phyloP scores from a whole-genome alignment of 2,888 invertebrate species.

The Andrena camellia region DNA sequence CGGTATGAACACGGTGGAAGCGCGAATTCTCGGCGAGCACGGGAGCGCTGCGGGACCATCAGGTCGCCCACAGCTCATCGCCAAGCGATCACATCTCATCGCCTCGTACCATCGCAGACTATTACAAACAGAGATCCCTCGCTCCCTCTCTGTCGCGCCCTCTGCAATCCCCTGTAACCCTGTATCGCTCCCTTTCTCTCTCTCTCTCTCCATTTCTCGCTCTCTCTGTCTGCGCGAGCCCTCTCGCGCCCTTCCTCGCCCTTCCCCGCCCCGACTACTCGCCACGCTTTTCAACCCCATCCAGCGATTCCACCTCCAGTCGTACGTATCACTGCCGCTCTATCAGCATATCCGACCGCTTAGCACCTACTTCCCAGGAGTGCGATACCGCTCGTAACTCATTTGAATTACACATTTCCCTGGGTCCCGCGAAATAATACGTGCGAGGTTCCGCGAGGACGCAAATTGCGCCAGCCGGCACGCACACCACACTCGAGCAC shows the following conservation, averaged over 20 bases:
- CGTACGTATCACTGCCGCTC: constrained; percentile 79
- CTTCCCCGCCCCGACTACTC: constrained; percentile 23
- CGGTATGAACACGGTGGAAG: constrained; percentile 68
- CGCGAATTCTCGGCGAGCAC: constrained; percentile 61
- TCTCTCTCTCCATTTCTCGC: constrained; percentile 16
- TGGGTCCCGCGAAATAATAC: constrained; percentile 76
- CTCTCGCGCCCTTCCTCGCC: constrained; percentile 35
- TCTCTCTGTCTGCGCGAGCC: background rate
- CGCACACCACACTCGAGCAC: constrained; percentile 8
- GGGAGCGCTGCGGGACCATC: constrained; percentile 83
- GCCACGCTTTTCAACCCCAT: constrained; percentile 74
- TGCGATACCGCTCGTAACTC: constrained; percentile 84
- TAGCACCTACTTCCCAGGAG: constrained; percentile 85
- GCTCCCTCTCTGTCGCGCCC: constrained; percentile 66
- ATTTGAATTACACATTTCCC: constrained; percentile 85
- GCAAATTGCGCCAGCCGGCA: constrained; percentile 60
- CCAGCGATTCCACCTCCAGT: constrained; percentile 76
- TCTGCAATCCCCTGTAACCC: background rate
- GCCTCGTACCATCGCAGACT: constrained; percentile 83
- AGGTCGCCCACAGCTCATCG: constrained; percentile 84
- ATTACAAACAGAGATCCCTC: constrained; percentile 78
- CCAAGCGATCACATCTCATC: constrained; percentile 85
- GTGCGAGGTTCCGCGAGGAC: constrained; percentile 66
- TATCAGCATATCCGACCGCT: constrained; percentile 85
- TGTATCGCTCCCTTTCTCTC: constrained; percentile 3